Evolutionary conservation across 1,140 invertebrate genomes (phyloP).

Genomic region (Nymphalis io): DNA sequence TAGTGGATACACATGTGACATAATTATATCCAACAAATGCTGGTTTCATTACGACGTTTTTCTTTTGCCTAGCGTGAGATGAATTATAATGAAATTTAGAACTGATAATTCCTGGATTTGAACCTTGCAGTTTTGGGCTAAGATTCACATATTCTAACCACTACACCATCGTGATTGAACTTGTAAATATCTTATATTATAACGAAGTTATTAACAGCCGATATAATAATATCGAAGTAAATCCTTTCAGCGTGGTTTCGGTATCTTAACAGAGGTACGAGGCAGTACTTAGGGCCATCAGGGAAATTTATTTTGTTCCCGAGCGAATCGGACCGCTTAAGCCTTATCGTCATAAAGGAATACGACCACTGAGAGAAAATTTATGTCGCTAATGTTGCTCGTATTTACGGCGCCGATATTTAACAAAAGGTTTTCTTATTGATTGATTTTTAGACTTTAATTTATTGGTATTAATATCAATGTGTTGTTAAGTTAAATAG

Average conservation of each 20-base stretch:
- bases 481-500: too few relatives aligned
- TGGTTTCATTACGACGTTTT: too few relatives aligned
- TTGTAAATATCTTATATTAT: not conserved
- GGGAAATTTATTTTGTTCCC: conserved; percentile 38
- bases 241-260: conserved; percentile 24
- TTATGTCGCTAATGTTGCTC: conserved; percentile 5
- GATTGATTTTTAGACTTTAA: too few relatives aligned
- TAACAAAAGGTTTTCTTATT: not conserved
- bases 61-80: too few relatives aligned
- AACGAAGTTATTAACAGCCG: not conserved
- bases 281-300: conserved; percentile 33
- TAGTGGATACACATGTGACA: too few relatives aligned
- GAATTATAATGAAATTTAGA: too few relatives aligned
- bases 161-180: too few relatives aligned
- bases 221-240: conserved; percentile 13
- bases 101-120: too few relatives aligned
- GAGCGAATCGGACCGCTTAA: conserved; percentile 32
- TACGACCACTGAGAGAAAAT: conserved; percentile 14
- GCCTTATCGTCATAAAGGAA: conserved; percentile 30
- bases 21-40: too few relatives aligned
- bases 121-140: too few relatives aligned
- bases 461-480: too few relatives aligned
- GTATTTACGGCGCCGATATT: conserved; percentile 1
- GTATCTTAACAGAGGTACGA: conserved; percentile 32
- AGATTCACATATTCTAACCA: too few relatives aligned